Conservation (phyloP, 2,888 invertebrate species). For the Acheta domesticus region DNA sequence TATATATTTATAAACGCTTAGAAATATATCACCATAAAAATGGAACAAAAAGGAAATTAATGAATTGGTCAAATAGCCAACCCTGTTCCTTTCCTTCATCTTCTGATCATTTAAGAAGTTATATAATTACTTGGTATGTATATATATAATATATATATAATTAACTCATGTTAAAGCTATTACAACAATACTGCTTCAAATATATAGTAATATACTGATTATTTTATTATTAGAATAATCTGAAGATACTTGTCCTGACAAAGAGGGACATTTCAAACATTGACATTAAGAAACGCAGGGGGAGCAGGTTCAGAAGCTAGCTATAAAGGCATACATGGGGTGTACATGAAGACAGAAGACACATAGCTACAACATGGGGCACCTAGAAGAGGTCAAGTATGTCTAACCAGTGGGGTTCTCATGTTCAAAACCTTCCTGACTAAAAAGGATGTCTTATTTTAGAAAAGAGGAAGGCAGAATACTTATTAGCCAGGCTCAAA, state of each 20-base stretch:
- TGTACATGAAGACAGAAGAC: slow-evolving; percentile 20
- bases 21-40: slow-evolving; percentile 36
- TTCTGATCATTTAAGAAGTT: slow-evolving; percentile 26
- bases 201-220: slow-evolving; percentile 34
- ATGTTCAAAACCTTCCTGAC: not conserved
- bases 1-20: slow-evolving; percentile 36
- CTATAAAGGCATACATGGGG: slow-evolving; percentile 19
- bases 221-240: slow-evolving; percentile 31
- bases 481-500: not conserved
- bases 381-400: not conserved
- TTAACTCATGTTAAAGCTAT: slow-evolving; percentile 38
- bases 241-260: slow-evolving; percentile 29
- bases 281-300: not conserved
- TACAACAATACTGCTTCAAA: slow-evolving; percentile 38
- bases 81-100: slow-evolving; percentile 30
- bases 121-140: slow-evolving; percentile 24
- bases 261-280: not conserved
- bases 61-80: slow-evolving; percentile 32
- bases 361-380: not conserved
- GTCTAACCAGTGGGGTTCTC: slow-evolving; percentile 18
- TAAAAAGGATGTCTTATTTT: not conserved
- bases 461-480: slow-evolving; percentile 1
- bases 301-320: not conserved
- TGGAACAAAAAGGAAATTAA: slow-evolving; percentile 32
- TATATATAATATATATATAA: slow-evolving; percentile 34